Evolutionary conservation across 2,797 vertebrate species (phyloP), one percentile per base, ranked within the genome.

Genomic region (Menidia menidia): DNA sequence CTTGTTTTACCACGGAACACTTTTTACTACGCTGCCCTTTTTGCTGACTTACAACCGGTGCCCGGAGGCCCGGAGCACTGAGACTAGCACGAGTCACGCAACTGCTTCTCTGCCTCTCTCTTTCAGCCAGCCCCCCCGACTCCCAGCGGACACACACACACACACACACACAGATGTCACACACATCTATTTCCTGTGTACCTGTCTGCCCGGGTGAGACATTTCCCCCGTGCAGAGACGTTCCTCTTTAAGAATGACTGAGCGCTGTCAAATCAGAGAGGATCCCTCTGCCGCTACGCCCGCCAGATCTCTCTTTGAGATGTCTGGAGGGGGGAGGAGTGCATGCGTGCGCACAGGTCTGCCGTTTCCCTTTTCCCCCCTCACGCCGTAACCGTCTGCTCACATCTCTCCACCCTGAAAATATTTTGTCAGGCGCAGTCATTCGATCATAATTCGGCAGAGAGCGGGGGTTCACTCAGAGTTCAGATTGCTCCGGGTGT

Each of bases 21-120:
- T 88, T 88, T 25, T 79, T 83, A 84, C 85, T 88, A 88, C 85
- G 90, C 88, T 84, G 87, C 90, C 80, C 80, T 87, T 90, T 92
- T 88, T 92, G 86, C 78, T 88, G 77, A 89, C 78, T 83, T 88
- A 90, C 92, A 92, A 92, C 89, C 80, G 81, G 83, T 60, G 81
- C 90, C 88, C 64, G 68, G 45, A 80, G 88, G 85, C 63, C 62
- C 72, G 33, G 55, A 78, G 72, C 68, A 70, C 80, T 77, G 71
- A 88, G 90, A 82, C 84, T 77, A 88, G 71, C 70, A 60, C 77
- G 77, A 92, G 91, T 93, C 93, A 94, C 91, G 85, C 92, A 92
- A 92, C 61, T 43, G 69, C 75, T 73, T 60, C 59, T 59, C 66
- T 51, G 57, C 41, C 45, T 65, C 62, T 43, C 60, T 32, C 60